A percentile compares a stretch with the other conserved stretches of the same genome.
Evolutionary conservation across 2,113 vertebrate genomes (phyloP).

Genomic region (Notothenia rossii): DNA sequence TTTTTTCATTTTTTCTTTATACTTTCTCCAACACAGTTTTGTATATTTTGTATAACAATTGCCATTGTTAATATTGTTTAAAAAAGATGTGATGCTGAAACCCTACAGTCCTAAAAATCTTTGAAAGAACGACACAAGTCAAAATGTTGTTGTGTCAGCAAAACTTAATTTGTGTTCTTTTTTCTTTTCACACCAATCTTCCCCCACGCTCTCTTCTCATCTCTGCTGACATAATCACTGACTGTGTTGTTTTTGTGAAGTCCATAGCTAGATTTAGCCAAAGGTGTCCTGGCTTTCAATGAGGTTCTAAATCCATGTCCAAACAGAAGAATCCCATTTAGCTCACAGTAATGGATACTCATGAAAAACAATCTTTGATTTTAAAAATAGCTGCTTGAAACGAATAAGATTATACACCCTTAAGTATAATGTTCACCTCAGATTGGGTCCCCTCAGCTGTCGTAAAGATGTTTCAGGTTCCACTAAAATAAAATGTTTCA

Average conservation of each 20-base stretch:
- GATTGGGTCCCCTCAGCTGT: background rate
- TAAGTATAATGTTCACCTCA: conserved; percentile 16
- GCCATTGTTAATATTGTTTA: background rate
- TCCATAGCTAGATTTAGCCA: conserved; percentile 29
- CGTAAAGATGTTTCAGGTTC: conserved; percentile 10
- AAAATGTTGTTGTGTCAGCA: conserved; percentile 33
- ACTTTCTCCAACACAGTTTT: background rate
- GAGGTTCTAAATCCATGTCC: conserved; percentile 20
- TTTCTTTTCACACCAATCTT: conserved; percentile 29
- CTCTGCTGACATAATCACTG: conserved; percentile 46
- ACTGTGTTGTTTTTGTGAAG: conserved; percentile 42
- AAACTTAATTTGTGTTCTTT: conserved; percentile 14
- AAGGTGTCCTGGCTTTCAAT: conserved; percentile 33
- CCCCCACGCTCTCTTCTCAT: conserved; percentile 21
- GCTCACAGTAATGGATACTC: conserved; percentile 3
- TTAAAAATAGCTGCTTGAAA: conserved; percentile 28
- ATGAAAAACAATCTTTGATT: conserved; percentile 21
- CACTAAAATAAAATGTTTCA: conserved; percentile 19
- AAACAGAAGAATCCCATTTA: conserved; percentile 43
- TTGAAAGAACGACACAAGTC: conserved; percentile 14
- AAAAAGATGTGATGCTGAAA: background rate
- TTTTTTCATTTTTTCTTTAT: background rate
- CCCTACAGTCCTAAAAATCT: background rate
- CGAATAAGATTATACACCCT: conserved; percentile 13
- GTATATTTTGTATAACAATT: background rate